A percentile compares a stretch with the other conserved stretches of the same genome.
Conservation (phyloP, 2,888 invertebrate genomes). For the Tineola bisselliella region DNA sequence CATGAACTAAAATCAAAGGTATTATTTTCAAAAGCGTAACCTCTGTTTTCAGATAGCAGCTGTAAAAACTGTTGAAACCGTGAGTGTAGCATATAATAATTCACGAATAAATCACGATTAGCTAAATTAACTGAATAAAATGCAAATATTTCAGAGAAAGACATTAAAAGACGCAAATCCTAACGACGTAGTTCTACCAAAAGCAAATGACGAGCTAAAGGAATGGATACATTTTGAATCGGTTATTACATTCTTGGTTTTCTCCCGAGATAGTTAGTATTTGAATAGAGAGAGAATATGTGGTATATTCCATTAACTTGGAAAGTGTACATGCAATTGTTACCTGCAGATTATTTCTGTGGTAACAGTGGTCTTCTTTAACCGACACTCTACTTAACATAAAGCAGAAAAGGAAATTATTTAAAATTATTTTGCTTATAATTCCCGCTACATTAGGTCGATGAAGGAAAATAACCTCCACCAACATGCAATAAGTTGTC, state of each 20-base stretch:
- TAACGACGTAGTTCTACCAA: not conserved
- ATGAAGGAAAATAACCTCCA: too few relatives aligned
- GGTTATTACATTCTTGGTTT: constrained; percentile 23
- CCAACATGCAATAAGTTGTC: too few relatives aligned
- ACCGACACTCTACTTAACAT: too few relatives aligned
- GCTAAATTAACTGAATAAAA: not conserved
- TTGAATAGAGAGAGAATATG: too few relatives aligned
- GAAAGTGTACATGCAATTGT: too few relatives aligned
- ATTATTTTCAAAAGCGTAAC: not conserved
- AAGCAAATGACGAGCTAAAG: constrained; percentile 36
- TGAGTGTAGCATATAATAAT: not conserved
- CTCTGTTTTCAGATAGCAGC: not conserved
- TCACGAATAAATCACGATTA: too few relatives aligned
- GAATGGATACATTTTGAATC: constrained; percentile 40
- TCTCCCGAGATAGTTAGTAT: not conserved
- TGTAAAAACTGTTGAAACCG: not conserved
- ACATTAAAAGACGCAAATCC: not conserved
- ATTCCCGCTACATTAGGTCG: too few relatives aligned
- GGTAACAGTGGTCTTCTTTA: too few relatives aligned
- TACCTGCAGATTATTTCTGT: too few relatives aligned
- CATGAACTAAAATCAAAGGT: not conserved
- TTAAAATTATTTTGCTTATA: too few relatives aligned
- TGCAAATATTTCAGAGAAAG: not conserved
- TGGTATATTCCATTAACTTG: too few relatives aligned
- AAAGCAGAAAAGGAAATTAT: too few relatives aligned